Evolutionary conservation across 1,140 invertebrate genomes (phyloP).

Genomic region (Lepidostoma basale): DNA sequence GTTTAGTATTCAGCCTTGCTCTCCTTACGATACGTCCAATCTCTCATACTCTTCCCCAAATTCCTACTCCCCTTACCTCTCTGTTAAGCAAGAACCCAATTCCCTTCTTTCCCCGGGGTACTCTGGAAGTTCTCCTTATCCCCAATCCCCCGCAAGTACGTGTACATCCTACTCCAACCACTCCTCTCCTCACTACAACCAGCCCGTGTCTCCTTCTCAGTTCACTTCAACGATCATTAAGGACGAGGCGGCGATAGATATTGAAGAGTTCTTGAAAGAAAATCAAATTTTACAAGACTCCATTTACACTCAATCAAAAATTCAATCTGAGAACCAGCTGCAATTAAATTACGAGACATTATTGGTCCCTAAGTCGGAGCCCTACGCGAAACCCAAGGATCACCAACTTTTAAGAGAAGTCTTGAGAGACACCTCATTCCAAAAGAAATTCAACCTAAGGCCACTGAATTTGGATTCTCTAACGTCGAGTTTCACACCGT

Average conservation of each 20-base stretch:
- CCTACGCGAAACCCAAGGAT: slow-evolving; percentile 63
- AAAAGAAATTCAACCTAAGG: slow-evolving; percentile 79
- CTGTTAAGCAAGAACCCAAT: slow-evolving; percentile 58
- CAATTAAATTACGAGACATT: slow-evolving; percentile 35
- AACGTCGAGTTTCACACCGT: slow-evolving; percentile 61
- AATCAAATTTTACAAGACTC: slow-evolving; percentile 60
- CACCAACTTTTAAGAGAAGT: slow-evolving; percentile 81
- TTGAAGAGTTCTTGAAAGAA: slow-evolving; percentile 60
- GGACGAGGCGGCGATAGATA: slow-evolving; percentile 61
- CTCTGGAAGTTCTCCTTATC: slow-evolving; percentile 61
- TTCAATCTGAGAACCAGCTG: slow-evolving; percentile 47
- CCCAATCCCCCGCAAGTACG: slow-evolving; percentile 67
- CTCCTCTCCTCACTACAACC: slow-evolving; percentile 50
- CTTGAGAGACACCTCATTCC: slow-evolving; percentile 81
- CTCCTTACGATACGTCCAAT: slow-evolving; percentile 48
- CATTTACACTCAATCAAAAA: slow-evolving; percentile 41
- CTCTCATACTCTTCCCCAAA: slow-evolving; percentile 51
- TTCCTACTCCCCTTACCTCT: slow-evolving; percentile 50
- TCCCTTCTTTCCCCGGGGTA: slow-evolving; percentile 63
- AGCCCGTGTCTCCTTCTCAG: slow-evolving; percentile 56
- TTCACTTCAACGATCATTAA: slow-evolving; percentile 61
- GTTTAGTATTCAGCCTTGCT: slow-evolving; percentile 57
- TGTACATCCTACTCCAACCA: slow-evolving; percentile 58
- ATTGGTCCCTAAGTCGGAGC: slow-evolving; percentile 54
- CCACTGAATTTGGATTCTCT: slow-evolving; percentile 69